Base-by-base conservation (phyloP, 1,140 invertebrate genomes). In the Drosophila tristis region DNA sequence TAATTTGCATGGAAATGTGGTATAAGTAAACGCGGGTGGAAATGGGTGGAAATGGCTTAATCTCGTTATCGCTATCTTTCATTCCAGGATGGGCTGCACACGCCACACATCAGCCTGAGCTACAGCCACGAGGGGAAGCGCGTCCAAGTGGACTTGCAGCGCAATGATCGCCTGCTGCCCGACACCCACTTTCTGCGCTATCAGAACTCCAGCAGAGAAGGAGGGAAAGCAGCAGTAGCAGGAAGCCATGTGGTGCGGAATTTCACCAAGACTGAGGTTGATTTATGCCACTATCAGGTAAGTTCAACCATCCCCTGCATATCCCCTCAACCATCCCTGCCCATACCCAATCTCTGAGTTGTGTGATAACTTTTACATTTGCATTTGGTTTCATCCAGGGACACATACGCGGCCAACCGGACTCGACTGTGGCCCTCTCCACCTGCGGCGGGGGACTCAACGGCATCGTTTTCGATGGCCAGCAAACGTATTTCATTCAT, bases 341-440 rank as follows among this genome's bases (percentile, higher is more conserved):
- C 1, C 20, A 20, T 2, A 20, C 20, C 39, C 11, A 2, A 35
- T 29, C 20, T 13, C 1, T 25, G 0, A 5, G 1, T 13, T 55
- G 6, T 42, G 59, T 58, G 29, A 15, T 48, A 49, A 62, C 53
- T 59, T 53, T 53, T 20, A 1, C 11, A 31, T 54, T 56, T 44
- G 5, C 11, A 55, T 29, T 77, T 67, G 62, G 4, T 43, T 8
- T 15, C 42, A 6, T 11, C 9, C 53, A 96, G 89, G 98, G 98
- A 26, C 95, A 93, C 45, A 94, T 98, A n/a, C 92, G 95, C 67
- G 95, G 94, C 57, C 92, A 94, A 63, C 93, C 94, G 5, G 92
- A 94, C 35, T 98, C 97, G 1, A 96, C 96, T 95, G 97, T 94
- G 47, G 97, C 97, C 0, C 74, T 98, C 13, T 98, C 97, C 48